Base-by-base conservation (phyloP, 1,140 invertebrate species). In the Camponotus floridanus region DNA sequence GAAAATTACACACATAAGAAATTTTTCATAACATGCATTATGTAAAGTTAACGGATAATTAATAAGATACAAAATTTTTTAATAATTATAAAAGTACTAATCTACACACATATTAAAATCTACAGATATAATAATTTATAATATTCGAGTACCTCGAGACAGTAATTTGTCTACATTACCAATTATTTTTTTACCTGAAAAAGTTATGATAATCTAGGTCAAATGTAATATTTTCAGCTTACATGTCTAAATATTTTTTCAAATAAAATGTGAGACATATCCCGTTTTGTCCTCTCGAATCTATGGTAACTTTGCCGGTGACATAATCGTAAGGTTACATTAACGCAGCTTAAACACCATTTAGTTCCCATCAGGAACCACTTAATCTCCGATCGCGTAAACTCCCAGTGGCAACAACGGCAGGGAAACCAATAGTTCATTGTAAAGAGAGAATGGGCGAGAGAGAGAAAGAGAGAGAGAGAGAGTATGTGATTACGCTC, bases 361-460 rank as follows among this genome's bases (percentile, higher is more conserved):
- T 93, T 92, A 92, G 92, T 94, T 95, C 93, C 94, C 94, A 95
- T 95, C 93, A 93, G 92, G 90, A 88, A 87, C 87, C 89, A 92
- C 92, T 94, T 94, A 94, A 94, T 94, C 92, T 92, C 87, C 65
- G 89, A 93, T 94, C 90, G 89, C 87, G 88, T 92, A 92, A 91
- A 89, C 85, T 87, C 80, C 51, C 57, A 62, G 79, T 61, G 67
- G 76, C 51, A 90, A 93, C 92, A 93, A 93, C 92, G 84, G 86
- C 62, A 74, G 90, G 87, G 81, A 51, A 51, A 70, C 42, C 31
- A 79, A 39, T 33, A 42, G 31, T 78, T 39, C 61, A 80, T 86
- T 62, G 61, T 68, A 31, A 51, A 74, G 5, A 62, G 59, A 86
- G n/a, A 74, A 5, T 42, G 59, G 76, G 76, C 81, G 81, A 62